These are phyloP conservation scores for Lamellibrachia satsuma DNA, from an alignment of 2,888 invertebrate genomes.

Conservation along the genomic window DNA sequence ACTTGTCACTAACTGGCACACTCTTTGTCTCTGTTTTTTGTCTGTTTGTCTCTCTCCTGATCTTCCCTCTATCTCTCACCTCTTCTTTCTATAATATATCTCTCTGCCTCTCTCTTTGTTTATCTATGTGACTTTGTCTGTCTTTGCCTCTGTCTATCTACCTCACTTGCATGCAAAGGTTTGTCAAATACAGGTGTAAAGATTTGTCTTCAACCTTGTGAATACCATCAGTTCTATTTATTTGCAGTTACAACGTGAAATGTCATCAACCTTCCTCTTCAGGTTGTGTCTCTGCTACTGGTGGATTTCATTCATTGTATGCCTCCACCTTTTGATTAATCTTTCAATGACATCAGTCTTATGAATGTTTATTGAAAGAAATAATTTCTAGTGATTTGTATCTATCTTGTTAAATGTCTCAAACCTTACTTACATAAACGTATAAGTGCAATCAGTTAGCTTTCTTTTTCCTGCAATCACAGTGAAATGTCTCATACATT, in stretches of 20 bases:
- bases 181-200: no score
- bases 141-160: background rate
- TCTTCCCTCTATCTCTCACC: background rate
- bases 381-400: no score
- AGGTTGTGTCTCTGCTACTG: no score
- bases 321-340: no score
- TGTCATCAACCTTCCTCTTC: no score
- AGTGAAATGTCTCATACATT: background rate
- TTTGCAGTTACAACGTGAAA: no score
- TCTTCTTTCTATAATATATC: background rate
- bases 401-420: background rate
- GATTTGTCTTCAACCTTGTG: no score
- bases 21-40: background rate
- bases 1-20: background rate
- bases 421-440: background rate
- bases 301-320: no score
- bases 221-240: no score
- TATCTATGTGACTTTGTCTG: background rate
- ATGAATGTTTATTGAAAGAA: no score
- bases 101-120: background rate
- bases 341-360: no score
- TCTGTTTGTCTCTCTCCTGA: background rate
- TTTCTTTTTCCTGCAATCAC: background rate
- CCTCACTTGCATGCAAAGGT: background rate
- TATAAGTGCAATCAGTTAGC: background rate